These are phyloP conservation scores for Enteromius radiatus DNA, from an alignment of 2,797 vertebrate genomes.

Conservation along the genomic window DNA sequence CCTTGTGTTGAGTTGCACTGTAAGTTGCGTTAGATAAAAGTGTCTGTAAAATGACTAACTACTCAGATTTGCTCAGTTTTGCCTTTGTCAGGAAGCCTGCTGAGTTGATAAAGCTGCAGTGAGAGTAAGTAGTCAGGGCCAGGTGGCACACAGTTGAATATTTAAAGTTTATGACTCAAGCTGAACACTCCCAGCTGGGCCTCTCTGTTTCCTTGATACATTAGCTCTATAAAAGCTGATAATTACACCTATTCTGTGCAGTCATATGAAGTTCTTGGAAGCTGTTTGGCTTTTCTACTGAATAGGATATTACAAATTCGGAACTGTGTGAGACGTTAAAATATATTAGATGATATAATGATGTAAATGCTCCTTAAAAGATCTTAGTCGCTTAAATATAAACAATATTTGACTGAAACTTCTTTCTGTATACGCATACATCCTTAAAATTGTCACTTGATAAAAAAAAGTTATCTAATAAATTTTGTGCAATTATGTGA, in stretches of 20 bases:
- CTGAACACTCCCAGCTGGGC: constrained; percentile 34
- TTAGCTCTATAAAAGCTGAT: constrained; percentile 36
- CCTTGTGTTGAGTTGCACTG: neutral
- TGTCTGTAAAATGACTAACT: constrained; percentile 19
- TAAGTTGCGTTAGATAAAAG: neutral
- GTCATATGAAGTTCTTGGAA: constrained; percentile 21
- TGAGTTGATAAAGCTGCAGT: constrained; percentile 39
- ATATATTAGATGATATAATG: neutral
- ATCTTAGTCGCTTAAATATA: neutral
- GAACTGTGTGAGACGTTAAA: neutral
- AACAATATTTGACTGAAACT: constrained; percentile 16
- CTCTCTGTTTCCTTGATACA: constrained; percentile 16
- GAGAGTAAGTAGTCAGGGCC: constrained; percentile 24
- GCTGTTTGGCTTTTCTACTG: constrained; percentile 12
- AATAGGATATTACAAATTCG: neutral
- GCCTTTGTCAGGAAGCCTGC: neutral
- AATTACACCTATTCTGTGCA: constrained; percentile 32
- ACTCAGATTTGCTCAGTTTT: constrained; percentile 9
- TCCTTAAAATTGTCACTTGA: neutral
- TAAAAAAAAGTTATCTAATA: neutral
- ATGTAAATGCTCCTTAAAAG: neutral
- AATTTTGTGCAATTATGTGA: neutral
- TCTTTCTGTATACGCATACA: neutral
- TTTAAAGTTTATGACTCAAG: constrained; percentile 46
- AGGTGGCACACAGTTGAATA: constrained; percentile 43